Evolutionary conservation across 2,113 vertebrate genomes (phyloP), one percentile per base, ranked within the genome.

Genomic region (Toxotes chatareus): DNA sequence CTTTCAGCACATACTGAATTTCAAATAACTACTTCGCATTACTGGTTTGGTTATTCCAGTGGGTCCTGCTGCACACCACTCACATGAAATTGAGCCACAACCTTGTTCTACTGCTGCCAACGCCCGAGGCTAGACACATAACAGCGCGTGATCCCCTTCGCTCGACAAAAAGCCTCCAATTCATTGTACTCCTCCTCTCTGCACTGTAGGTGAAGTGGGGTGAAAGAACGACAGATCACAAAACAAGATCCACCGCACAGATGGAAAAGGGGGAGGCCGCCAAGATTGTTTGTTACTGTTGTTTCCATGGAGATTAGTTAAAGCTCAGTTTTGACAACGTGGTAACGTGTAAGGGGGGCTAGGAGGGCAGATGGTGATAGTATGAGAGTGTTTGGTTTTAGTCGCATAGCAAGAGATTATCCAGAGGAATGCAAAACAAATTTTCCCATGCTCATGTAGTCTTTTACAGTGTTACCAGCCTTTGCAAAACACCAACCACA

Each of bases 301-400:
- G 88, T 89, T 90, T 80, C 86, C 83, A 90, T 80, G 76, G 82
- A 86, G 47, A 83, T 75, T 36, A 71, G 79, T 32, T 68, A 21
- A 66, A 69, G 72, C 64, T 83, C 27, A 73, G 80, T 78, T 87
- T 71, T 57, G 40, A 76, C 65, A 72, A 64, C 83, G 63, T 38
- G 46, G 55, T 69, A 38, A 85, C 19, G 51, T 57, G 64, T 53
- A 55, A 46, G 23, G 46, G 46, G 16, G 57, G 27, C 14, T 0
- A 32, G 31, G 19, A 46, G 10, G 40, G 19, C 31, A 51, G 59
- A 56, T 34, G 56, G 47, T 83, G 53, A 81, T 65, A n/a, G 27
- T 27, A 27, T 27, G 27, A 27, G 76, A 56, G n/a, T 21, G 42
- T 77, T 76, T 75, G 27, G 7, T 76, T 68, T 47, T 61, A 32